A percentile compares a stretch with the other conserved stretches of the same genome.
These are phyloP conservation scores for Aphodius granarius DNA, from an alignment of 2,888 invertebrate species.

Conservation along the genomic window DNA sequence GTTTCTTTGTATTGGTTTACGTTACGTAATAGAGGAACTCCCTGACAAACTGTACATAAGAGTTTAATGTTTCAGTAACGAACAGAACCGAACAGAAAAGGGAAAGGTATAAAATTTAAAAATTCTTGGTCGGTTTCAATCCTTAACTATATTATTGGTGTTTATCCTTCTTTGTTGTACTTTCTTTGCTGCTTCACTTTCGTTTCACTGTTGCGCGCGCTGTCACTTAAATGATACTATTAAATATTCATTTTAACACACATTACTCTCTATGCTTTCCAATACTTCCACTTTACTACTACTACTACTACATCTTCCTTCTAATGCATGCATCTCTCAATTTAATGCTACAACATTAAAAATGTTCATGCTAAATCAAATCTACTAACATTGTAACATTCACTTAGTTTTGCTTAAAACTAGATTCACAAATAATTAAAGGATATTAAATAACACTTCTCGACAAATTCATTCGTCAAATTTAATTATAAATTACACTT, in stretches of 20 bases:
- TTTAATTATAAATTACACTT: not conserved
- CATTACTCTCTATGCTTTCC: not conserved
- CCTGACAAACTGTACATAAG: constrained; percentile 37
- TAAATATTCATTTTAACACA: not conserved
- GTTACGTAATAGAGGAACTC: constrained; percentile 38
- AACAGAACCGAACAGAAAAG: constrained; percentile 37
- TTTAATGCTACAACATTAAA: not conserved
- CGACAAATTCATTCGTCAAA: not conserved
- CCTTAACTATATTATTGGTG: not conserved
- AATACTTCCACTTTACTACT: not conserved
- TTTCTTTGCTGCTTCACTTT: not conserved
- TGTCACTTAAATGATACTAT: not conserved
- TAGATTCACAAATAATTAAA: not conserved
- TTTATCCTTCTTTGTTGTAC: not conserved
- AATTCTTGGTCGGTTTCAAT: not conserved
- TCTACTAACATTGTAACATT: not conserved
- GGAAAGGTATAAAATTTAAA: constrained; percentile 58
- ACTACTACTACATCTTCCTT: not conserved
- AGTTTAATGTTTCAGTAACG: constrained; percentile 5
- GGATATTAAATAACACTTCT: not conserved
- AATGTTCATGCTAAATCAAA: not conserved
- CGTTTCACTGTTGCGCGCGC: not conserved
- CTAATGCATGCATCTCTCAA: not conserved
- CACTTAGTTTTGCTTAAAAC: not conserved
- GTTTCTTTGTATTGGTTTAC: constrained; percentile 21